Evolutionary conservation across 2,797 vertebrate genomes (phyloP), one percentile per base, ranked within the genome.

Genomic region (Rhinophrynus dorsalis): DNA sequence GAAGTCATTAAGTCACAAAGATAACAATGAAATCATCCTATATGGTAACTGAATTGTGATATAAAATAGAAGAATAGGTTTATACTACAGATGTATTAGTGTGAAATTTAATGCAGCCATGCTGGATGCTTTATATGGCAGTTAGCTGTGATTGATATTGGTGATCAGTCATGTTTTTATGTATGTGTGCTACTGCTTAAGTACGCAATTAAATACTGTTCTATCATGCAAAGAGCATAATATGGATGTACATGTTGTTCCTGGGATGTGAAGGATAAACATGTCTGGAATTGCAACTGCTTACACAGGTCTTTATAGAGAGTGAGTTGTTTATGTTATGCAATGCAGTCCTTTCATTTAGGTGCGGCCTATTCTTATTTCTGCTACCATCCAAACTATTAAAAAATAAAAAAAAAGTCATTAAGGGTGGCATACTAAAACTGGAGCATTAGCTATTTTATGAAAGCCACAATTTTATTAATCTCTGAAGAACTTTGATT

Each of bases 1-100:
- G 21, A 51, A 59, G 40, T 55, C 64, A 54, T 70, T 70, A 44
- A 47, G 32, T 50, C 24, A 65, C 65, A 65, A 61, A 12, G 15
- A 75, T 29, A 56, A 55, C 20, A 42, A 45, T 47, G 37, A 11
- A 23, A 23, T 50, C 24, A 45, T 20, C 6, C 38, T 67, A 12
- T 45, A 47, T 26, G 51, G 40, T 2, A 2, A 17, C 23, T 42
- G 52, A 24, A 5, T 11, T 63, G 18, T 47, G 29, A 20, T 20
- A 65, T 67, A n/a, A 64, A 18, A 67, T 52, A 12, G 37, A 5
- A 51, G 0, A 69, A 20, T 55, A 48, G 5, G 9, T 63, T 42
- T 69, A 47, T 33, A 15, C 3, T 62, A 3, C 0, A 9, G 0
- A 8, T 67, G 54, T 29, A 32, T 76, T 67, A 74, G 13, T 13